Evolutionary conservation across 2,797 vertebrate species (phyloP).

Genomic region (Naso thynnoides): DNA sequence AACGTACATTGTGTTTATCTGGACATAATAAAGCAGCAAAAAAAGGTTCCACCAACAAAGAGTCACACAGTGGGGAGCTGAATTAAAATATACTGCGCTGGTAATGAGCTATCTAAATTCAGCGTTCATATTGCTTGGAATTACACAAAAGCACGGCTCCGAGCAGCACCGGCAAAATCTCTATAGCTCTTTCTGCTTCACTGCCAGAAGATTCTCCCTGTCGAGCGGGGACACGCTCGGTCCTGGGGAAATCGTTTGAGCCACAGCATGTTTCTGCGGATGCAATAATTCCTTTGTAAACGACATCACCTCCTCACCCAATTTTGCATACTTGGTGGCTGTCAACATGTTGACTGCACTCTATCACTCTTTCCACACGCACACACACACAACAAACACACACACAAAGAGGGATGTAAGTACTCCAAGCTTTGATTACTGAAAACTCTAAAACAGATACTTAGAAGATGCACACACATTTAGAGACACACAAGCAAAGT

Average conservation of each 20-base stretch:
- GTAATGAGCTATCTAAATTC: conserved; percentile 86
- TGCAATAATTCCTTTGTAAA: conserved; percentile 77
- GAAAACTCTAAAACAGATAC: conserved; percentile 58
- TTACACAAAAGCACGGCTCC: conserved; percentile 75
- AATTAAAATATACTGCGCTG: conserved; percentile 77
- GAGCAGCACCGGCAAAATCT: conserved; percentile 66
- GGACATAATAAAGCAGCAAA: conserved; percentile 70
- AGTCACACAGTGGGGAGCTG: conserved; percentile 62
- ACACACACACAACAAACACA: conserved; percentile 11
- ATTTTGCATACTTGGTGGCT: conserved; percentile 70
- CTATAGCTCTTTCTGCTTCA: conserved; percentile 65
- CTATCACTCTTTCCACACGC: conserved; percentile 60
- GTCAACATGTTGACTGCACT: conserved; percentile 72
- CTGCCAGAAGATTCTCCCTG: conserved; percentile 70
- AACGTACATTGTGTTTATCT: conserved; percentile 64
- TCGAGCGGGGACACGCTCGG: conserved; percentile 50
- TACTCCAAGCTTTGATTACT: conserved; percentile 60
- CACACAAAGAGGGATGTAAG: conserved; percentile 15
- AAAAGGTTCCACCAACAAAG: conserved; percentile 59
- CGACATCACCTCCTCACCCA: conserved; percentile 59
- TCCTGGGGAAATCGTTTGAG: conserved; percentile 69
- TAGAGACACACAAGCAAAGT: conserved; percentile 36
- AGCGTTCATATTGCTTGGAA: conserved; percentile 80
- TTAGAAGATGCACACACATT: conserved; percentile 46
- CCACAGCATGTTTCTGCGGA: conserved; percentile 60